phyloP scores from a whole-genome alignment of 2,113 vertebrate species.

The Trinectes maculatus region DNA sequence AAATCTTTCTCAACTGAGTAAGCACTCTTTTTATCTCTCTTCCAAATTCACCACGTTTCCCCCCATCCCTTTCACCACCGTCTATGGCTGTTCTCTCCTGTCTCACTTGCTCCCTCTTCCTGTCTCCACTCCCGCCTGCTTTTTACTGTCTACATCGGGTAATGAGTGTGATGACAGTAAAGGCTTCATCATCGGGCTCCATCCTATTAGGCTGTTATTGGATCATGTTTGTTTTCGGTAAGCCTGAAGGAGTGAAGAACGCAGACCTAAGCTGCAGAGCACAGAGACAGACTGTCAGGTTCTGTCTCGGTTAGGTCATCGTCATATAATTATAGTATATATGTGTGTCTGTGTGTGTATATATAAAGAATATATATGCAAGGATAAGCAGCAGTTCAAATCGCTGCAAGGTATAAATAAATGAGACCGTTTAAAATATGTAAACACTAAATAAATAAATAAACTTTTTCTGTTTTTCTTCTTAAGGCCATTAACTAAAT shows the following conservation, averaged over 20 bases:
- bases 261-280: conserved; percentile 37
- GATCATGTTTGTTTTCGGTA: conserved; percentile 68
- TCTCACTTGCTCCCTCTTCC: background rate
- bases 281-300: conserved; percentile 47
- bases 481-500: conserved; percentile 29
- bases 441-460: background rate
- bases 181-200: conserved; percentile 73
- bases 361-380: too few relatives aligned
- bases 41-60: conserved; percentile 52
- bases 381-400: too few relatives aligned
- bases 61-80: conserved; percentile 26
- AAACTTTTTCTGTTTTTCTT: conserved; percentile 23
- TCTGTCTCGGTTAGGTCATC: conserved; percentile 20
- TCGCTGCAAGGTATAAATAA: background rate
- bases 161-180: conserved; percentile 72
- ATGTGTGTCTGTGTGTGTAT: background rate
- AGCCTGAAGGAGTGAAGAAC: conserved; percentile 55
- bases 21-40: conserved; percentile 62
- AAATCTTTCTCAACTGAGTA: conserved; percentile 77
- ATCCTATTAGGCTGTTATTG: conserved; percentile 69
- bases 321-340: too few relatives aligned
- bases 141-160: conserved; percentile 57
- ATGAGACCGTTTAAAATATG: background rate
- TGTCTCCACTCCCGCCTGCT: conserved; percentile 10
- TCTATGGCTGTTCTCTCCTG: conserved; percentile 30